Evolutionary conservation across 2,797 vertebrate species (phyloP), one percentile per base, ranked within the genome.

Genomic region (Bradypodion ventrale): DNA sequence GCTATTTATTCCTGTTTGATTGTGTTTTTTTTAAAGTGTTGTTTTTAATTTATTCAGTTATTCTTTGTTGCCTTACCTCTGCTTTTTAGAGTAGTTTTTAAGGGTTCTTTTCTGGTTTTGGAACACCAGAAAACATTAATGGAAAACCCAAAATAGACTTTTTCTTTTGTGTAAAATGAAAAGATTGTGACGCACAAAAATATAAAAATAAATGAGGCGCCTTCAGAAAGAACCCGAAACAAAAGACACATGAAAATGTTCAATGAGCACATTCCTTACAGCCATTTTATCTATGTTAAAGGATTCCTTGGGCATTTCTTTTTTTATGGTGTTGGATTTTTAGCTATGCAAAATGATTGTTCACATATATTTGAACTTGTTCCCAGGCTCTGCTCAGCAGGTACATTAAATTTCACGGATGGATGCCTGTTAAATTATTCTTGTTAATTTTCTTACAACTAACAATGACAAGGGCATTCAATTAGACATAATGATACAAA

Each of bases 391-490:
- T 21, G 16, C 42, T 52, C 65, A 68, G 78, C 40, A 81, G 63
- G 78, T 81, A 46, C 52, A 29, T 49, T 85, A 69, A 59, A 69
- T 35, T 77, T 62, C 86, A 77, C 32, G 62, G 15, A 83, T 89
- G 49, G 37, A 79, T 52, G 37, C 81, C 81, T 19, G 60, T 85
- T 81, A 75, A 69, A 75, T 83, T 49, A 35, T 74, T 89, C 75
- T 49, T 78, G 13, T 62, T 85, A 83, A 63, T 66, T 87, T n/a
- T 80, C 83, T 62, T 66, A 72, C 12, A 69, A 27, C 68, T 29
- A 16, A 4, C 46, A 27, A 52, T 23, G 19, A 75, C 88, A 88
- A 29, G 23, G 4, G 29, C 69, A 52, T 83, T 3, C 56, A 80
- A 49, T 37, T 89, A 80, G 63, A 29, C 59, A 37, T 35, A 12